Evolutionary conservation across 2,888 invertebrate genomes (phyloP).

Genomic region (Cosmorhoe ocellata): DNA sequence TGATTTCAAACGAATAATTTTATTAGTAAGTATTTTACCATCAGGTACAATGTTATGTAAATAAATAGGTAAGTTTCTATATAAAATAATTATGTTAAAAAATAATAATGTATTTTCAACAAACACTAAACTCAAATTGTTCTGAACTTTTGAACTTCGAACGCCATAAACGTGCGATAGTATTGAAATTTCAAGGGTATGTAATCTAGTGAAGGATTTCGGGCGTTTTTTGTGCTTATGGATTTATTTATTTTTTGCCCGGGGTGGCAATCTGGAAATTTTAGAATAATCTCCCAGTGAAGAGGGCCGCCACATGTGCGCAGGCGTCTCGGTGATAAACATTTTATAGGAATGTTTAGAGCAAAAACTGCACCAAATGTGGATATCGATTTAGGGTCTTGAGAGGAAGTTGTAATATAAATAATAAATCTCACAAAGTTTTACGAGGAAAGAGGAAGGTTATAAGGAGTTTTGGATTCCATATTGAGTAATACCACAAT

Average conservation of each 20-base stretch:
- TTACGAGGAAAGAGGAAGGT: slow-evolving; percentile 28
- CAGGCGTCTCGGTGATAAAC: slow-evolving; percentile 70
- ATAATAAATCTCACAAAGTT: slow-evolving; percentile 51
- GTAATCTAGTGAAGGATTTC: slow-evolving; percentile 71
- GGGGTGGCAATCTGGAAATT: slow-evolving; percentile 82
- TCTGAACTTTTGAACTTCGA: slow-evolving; percentile 27
- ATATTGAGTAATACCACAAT: background rate
- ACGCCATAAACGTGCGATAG: slow-evolving; percentile 54
- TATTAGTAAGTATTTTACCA: too few relatives aligned
- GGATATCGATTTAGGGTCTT: slow-evolving; percentile 65
- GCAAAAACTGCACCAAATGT: slow-evolving; percentile 80
- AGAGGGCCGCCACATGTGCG: slow-evolving; percentile 76
- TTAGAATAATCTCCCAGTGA: slow-evolving; percentile 74
- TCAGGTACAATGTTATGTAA: too few relatives aligned
- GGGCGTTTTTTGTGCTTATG: slow-evolving; percentile 72
- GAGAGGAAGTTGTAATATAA: slow-evolving; percentile 75
- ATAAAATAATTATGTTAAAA: too few relatives aligned
- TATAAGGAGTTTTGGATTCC: background rate
- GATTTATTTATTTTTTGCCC: slow-evolving; percentile 81
- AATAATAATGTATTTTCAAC: too few relatives aligned
- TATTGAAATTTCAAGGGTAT: slow-evolving; percentile 72
- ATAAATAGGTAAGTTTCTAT: too few relatives aligned
- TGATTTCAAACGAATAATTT: too few relatives aligned
- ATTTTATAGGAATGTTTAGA: slow-evolving; percentile 80
- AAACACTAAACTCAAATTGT: too few relatives aligned